phyloP scores from a whole-genome alignment of 2,888 invertebrate species.

The Schizaphis graminum region DNA sequence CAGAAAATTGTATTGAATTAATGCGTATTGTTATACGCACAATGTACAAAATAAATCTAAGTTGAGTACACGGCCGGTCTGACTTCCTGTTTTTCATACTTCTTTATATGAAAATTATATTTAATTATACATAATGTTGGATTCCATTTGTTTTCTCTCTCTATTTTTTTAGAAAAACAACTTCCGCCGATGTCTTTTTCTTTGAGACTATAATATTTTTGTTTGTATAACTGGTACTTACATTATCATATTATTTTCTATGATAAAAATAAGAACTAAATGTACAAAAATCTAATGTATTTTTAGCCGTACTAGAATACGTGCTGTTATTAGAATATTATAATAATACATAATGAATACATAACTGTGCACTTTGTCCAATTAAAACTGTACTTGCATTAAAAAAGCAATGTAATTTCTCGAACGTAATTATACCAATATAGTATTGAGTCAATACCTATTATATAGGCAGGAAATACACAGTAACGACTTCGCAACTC shows the following conservation, averaged over 20 bases:
- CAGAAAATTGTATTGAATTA: constrained; percentile 11
- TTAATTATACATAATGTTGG: constrained; percentile 38
- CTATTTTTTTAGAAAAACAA: constrained; percentile 26
- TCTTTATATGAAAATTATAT: constrained; percentile 41
- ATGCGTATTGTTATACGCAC: constrained; percentile 17
- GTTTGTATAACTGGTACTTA: neutral
- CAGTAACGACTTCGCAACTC: neutral
- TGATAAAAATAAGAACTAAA: neutral
- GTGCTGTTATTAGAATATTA: neutral
- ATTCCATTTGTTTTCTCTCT: constrained; percentile 36
- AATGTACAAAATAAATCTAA: constrained; percentile 37
- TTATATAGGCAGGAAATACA: neutral
- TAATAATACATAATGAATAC: neutral
- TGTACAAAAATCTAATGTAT: neutral
- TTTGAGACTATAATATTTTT: neutral
- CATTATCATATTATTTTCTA: neutral
- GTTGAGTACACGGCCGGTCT: constrained; percentile 7
- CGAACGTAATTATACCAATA: neutral
- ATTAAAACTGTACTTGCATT: neutral
- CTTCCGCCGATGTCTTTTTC: constrained; percentile 39
- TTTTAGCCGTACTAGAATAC: neutral
- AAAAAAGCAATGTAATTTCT: neutral
- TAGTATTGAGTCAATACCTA: neutral
- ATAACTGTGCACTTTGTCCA: neutral
- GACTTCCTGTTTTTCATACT: constrained; percentile 56